phyloP scores from a whole-genome alignment of 1,140 invertebrate species.

The Drosophila pectinifera region DNA sequence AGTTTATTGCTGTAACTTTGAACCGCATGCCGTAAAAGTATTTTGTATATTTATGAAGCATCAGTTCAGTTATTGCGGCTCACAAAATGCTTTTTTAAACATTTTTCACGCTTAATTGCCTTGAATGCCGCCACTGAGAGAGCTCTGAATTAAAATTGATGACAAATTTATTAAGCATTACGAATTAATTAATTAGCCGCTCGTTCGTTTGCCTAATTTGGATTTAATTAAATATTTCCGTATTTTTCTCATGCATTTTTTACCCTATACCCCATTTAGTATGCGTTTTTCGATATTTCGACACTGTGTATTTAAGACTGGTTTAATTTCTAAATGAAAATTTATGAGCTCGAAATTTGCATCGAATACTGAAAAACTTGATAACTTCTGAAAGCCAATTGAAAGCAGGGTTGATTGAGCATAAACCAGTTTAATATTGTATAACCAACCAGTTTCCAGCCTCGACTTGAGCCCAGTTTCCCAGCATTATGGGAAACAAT shows the following conservation, averaged over 20 bases:
- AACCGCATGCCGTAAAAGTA: not conserved
- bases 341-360: slow-evolving; percentile 55
- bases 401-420: slow-evolving; percentile 23
- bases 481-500: slow-evolving; percentile 14
- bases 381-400: slow-evolving; percentile 38
- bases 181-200: slow-evolving; percentile 73
- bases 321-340: slow-evolving; percentile 37
- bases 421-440: slow-evolving; percentile 20
- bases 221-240: slow-evolving; percentile 61
- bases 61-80: slow-evolving; percentile 12
- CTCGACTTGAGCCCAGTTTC: slow-evolving; percentile 6
- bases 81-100: slow-evolving; percentile 23
- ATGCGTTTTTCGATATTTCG: slow-evolving; percentile 11
- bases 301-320: slow-evolving; percentile 14
- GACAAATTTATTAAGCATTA: slow-evolving; percentile 68
- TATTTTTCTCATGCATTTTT: slow-evolving; percentile 10
- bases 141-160: slow-evolving; percentile 61
- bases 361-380: slow-evolving; percentile 43
- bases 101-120: slow-evolving; percentile 43
- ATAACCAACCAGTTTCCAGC: slow-evolving; percentile 12
- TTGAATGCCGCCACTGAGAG: not conserved
- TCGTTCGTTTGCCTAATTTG: slow-evolving; percentile 69
- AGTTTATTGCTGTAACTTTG: not conserved
- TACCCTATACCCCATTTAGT: slow-evolving; percentile 4
- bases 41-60: slow-evolving; percentile 1